Base-by-base conservation (phyloP, 2,113 vertebrate species). In the Pelusios castaneus region DNA sequence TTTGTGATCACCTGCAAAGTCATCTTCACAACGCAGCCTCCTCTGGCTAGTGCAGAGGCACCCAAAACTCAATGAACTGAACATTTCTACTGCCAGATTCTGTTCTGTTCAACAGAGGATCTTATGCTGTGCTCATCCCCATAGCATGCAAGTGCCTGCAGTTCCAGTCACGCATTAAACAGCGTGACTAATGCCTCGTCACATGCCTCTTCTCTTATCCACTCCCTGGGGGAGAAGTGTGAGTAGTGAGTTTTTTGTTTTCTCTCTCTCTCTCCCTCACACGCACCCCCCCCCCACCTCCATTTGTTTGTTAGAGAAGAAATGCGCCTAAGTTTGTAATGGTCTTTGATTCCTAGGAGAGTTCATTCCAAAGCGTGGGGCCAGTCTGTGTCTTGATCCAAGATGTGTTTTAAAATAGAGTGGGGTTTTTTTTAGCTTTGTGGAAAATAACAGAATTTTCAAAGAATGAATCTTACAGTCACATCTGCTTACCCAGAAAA, bases 401-500 rank as follows among this genome's bases (percentile, higher is more conserved):
- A 80, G n/a, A 89, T 45, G 2, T 24, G 2, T 89, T n/a, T 83
- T 84, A 73, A 87, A 47, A 82, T 0, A 75, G 60, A 86, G 49
- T 81, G 58, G 3, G 5, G 60, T 56, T 79, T 60, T 49, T 1
- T 73, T 49, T 1, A 9, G 75, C 83, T 93, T 90, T 93, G 80
- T 84, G 73, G 19, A 82, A 88, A 82, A 73, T 5, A 55, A 38
- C 58, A 88, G 52, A 84, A 16, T 82, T 88, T 9, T 67, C 51
- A 70, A 89, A 43, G 13, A 89, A 89, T 67, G 6, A 93, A 81
- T 4, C 8, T 84, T 52, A 43, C 2, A 5, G 10, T 73, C 87
- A 76, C 70, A 94, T 76, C 21, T 21, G 79, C 63, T 95, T 87
- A 92, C 45, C 79, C 79, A 89, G 87, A 38, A 89, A 77, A 75